A percentile compares a stretch with the other conserved stretches of the same genome.
Evolutionary conservation across 2,113 vertebrate genomes (phyloP).

Genomic region (Pycnonotus jocosus): DNA sequence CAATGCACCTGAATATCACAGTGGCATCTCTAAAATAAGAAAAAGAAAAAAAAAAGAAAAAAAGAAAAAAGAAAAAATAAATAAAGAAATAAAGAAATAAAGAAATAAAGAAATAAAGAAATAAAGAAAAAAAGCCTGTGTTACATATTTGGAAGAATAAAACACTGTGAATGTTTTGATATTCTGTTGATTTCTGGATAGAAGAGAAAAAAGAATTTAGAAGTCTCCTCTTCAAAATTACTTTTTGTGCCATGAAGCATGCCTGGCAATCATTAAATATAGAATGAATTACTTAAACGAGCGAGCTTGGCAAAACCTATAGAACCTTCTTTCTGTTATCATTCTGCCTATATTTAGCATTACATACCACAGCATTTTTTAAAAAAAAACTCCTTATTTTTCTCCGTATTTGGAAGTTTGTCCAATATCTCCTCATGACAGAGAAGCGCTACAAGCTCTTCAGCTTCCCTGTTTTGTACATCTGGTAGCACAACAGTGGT

Average conservation of each 20-base stretch:
- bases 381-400: neutral
- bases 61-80: neutral
- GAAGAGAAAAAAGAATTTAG: neutral
- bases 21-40: neutral
- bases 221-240: neutral
- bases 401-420: neutral
- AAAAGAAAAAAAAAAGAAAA: neutral
- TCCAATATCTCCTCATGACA: neutral
- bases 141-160: neutral
- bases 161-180: neutral
- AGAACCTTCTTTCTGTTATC: neutral
- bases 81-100: neutral
- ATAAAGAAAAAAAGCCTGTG: neutral
- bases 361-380: neutral
- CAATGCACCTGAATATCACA: neutral
- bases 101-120: no score
- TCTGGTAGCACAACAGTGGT: neutral
- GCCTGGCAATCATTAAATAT: constrained; percentile 11
- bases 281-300: constrained; percentile 6
- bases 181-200: neutral
- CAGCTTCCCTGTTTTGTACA: neutral
- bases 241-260: neutral
- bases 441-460: neutral
- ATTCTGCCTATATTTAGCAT: neutral
- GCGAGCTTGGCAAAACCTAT: neutral